Evolutionary conservation across 2,797 vertebrate species (phyloP), one percentile per base, ranked within the genome.

Genomic region (Glyptemys insculpta): DNA sequence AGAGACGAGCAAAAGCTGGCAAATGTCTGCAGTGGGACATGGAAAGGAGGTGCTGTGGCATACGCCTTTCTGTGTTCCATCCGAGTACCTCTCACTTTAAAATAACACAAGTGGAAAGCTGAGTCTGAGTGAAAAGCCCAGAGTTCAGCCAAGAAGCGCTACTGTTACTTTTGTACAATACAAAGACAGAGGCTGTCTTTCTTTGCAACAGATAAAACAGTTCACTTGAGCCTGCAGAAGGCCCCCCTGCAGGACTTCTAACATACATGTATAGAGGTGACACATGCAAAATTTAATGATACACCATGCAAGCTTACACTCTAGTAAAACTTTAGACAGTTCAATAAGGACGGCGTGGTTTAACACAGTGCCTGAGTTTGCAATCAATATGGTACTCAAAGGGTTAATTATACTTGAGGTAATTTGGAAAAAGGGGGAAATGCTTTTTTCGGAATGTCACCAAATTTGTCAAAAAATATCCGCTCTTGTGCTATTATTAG

Each of bases 301-400:
- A 74, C 0, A 0, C 9, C 57, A 8, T 15, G 86, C 11, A 79
- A 12, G 18, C 91, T 92, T n/a, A 81, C 1, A 8, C 1, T 53
- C n/a, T 6, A 81, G 50, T 3, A 80, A 56, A 56, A 47, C 56
- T 89, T 94, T 8, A 85, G 68, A 57, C 34, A 81, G 44, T 1
- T 83, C 18, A 5, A 81, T 34, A 90, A 93, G 41, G 44, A 2
- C 29, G 79, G 59, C 4, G 1, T 49, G 12, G 8, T 3, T 80
- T 50, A 88, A 88, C 21, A 53, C 8, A 80, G 72, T 62, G 1
- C 5, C n/a, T 1, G 1, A 1, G 56, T 90, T 90, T 95, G 92
- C 62, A 87, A 49, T 2, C 31, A 44, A 3, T 47, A 3, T 50
- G 5, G 50, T 50, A 18, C 44, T 49, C 4, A 78, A 18, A 18